phyloP scores from a whole-genome alignment of 2,797 vertebrate genomes.

The Lycodopsis pacificus region DNA sequence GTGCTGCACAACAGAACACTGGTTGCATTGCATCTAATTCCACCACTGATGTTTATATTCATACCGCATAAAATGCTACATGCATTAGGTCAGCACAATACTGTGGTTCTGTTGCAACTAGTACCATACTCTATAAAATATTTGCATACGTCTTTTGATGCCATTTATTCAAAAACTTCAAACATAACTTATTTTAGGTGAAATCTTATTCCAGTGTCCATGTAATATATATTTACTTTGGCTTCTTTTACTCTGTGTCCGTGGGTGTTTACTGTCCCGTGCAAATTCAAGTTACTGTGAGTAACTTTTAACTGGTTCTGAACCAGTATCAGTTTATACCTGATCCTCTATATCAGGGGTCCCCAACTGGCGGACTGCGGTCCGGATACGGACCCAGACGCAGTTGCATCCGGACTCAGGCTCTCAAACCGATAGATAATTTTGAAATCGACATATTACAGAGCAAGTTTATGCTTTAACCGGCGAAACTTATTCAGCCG shows the following conservation, averaged over 20 bases:
- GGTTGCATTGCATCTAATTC: not conserved
- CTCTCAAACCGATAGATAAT: too few species aligned
- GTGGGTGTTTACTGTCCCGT: not conserved
- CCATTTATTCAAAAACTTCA: not conserved
- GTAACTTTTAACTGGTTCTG: too few species aligned
- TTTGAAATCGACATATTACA: too few species aligned
- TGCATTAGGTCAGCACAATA: not conserved
- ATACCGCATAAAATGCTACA: not conserved
- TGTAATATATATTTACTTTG: not conserved
- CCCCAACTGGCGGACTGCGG: too few species aligned
- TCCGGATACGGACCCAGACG: too few species aligned
- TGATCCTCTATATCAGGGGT: too few species aligned
- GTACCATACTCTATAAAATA: not conserved
- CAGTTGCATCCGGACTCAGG: too few species aligned
- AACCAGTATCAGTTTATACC: not conserved
- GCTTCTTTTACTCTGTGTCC: not conserved
- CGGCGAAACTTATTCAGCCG: too few species aligned
- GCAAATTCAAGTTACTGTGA: too few species aligned
- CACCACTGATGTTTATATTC: not conserved
- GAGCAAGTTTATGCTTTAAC: too few species aligned
- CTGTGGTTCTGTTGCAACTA: not conserved
- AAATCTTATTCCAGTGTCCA: too few species aligned
- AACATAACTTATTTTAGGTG: too few species aligned
- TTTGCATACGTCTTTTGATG: not conserved
- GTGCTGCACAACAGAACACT: constrained; percentile 35